Evolutionary conservation across 2,113 vertebrate genomes (phyloP).

Genomic region (Irena cyanogastra): DNA sequence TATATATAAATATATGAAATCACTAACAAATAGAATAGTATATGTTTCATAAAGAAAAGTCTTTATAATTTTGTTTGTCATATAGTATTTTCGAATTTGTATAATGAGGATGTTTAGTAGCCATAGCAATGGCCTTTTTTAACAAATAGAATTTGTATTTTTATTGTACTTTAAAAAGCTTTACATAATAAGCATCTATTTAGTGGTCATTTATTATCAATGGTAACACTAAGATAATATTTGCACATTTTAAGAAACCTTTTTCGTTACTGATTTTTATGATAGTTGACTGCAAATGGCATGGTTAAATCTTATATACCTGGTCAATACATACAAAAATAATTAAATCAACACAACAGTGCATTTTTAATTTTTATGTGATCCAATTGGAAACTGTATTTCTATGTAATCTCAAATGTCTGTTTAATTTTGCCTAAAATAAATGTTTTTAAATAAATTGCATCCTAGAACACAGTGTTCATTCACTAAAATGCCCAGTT

Average conservation of each 20-base stretch:
- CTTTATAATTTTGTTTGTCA: constrained; percentile 77
- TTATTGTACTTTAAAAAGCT: constrained; percentile 79
- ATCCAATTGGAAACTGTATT: constrained; percentile 69
- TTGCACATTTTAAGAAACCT: constrained; percentile 68
- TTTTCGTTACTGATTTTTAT: constrained; percentile 71
- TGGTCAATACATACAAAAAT: constrained; percentile 34
- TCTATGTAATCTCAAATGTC: constrained; percentile 76
- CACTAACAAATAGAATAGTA: constrained; percentile 62
- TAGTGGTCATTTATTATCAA: constrained; percentile 74
- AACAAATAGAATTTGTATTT: constrained; percentile 83
- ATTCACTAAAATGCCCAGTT: not conserved
- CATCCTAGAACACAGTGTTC: not conserved
- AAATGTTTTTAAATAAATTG: constrained; percentile 76
- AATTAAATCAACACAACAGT: constrained; percentile 51
- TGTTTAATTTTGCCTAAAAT: constrained; percentile 76
- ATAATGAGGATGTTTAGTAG: constrained; percentile 76
- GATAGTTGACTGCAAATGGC: constrained; percentile 60
- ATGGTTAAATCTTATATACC: constrained; percentile 61
- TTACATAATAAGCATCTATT: constrained; percentile 75
- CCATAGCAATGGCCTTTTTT: constrained; percentile 74
- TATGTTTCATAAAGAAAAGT: constrained; percentile 71
- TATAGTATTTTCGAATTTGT: constrained; percentile 80
- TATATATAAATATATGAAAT: constrained; percentile 23
- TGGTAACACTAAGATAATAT: constrained; percentile 71
- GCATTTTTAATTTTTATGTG: constrained; percentile 67